These are phyloP conservation scores for Phoeniculus purpureus DNA, from an alignment of 2,797 vertebrate species.

Conservation along the genomic window DNA sequence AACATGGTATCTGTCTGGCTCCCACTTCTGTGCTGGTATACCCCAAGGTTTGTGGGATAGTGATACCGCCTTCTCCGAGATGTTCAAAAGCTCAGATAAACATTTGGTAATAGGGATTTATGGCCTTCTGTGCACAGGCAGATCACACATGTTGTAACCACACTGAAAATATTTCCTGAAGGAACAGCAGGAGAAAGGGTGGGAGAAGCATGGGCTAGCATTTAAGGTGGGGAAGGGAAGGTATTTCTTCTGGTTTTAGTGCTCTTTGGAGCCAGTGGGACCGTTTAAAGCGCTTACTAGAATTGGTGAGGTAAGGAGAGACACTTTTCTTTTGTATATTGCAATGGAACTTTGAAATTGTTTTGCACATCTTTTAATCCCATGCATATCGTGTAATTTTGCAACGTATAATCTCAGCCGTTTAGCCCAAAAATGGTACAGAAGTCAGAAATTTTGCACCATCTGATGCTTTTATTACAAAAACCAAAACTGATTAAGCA, in stretches of 20 bases:
- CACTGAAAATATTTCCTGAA: background rate
- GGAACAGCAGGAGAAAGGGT: background rate
- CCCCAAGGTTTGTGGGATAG: background rate
- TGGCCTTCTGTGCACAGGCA: background rate
- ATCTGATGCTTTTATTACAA: background rate
- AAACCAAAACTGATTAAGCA: background rate
- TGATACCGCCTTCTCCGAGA: background rate
- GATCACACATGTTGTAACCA: conserved; percentile 1
- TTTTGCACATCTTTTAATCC: background rate
- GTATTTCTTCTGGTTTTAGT: background rate
- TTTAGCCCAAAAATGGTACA: background rate
- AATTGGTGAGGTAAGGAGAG: background rate
- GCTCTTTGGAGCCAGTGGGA: background rate
- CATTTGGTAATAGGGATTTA: background rate
- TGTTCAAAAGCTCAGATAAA: conserved; percentile 1
- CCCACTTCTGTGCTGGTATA: background rate
- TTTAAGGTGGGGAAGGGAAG: background rate
- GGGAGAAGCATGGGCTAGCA: background rate
- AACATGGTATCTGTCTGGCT: background rate
- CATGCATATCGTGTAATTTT: background rate
- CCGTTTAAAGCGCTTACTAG: background rate
- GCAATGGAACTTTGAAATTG: background rate
- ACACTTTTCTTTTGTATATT: accelerated
- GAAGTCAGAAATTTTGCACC: background rate
- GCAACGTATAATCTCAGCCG: background rate